These are phyloP conservation scores for Anodontia alba DNA, from an alignment of 2,888 invertebrate species.

Conservation along the genomic window DNA sequence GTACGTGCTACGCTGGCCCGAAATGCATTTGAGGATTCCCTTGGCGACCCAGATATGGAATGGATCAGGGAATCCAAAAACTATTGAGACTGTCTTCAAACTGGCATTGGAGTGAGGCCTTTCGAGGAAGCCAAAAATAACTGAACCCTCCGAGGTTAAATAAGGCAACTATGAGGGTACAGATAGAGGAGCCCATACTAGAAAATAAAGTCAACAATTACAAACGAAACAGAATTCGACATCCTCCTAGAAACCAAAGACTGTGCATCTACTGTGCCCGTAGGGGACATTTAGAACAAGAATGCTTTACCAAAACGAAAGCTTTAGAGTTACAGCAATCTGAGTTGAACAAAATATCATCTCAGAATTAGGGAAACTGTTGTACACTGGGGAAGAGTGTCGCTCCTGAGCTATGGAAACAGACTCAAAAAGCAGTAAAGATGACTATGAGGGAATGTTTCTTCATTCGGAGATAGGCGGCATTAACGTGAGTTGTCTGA, in stretches of 20 bases:
- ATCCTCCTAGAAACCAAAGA: neutral
- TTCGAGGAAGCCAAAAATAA: neutral
- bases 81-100: neutral
- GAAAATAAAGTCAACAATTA: neutral
- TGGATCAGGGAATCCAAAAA: constrained; percentile 26
- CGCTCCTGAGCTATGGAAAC: constrained; percentile 3
- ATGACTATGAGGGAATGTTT: constrained; percentile 1
- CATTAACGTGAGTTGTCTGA: neutral
- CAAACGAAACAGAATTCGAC: neutral
- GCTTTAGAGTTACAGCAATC: neutral
- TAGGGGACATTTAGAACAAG: neutral
- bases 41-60: constrained; percentile 21
- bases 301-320: neutral
- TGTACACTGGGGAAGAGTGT: constrained; percentile 4
- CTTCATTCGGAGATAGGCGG: neutral
- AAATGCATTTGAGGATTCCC: constrained; percentile 11
- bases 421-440: neutral
- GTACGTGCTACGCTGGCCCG: neutral
- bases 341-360: neutral
- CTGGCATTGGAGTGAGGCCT: constrained; percentile 15
- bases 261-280: neutral
- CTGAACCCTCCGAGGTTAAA: neutral
- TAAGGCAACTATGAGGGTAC: constrained; percentile 2
- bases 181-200: neutral
- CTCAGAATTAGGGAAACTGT: constrained; percentile 15